A percentile compares a stretch with the other conserved stretches of the same genome.
These are phyloP conservation scores for Cheiracanthium punctorium DNA, from an alignment of 2,888 invertebrate genomes.

Conservation along the genomic window DNA sequence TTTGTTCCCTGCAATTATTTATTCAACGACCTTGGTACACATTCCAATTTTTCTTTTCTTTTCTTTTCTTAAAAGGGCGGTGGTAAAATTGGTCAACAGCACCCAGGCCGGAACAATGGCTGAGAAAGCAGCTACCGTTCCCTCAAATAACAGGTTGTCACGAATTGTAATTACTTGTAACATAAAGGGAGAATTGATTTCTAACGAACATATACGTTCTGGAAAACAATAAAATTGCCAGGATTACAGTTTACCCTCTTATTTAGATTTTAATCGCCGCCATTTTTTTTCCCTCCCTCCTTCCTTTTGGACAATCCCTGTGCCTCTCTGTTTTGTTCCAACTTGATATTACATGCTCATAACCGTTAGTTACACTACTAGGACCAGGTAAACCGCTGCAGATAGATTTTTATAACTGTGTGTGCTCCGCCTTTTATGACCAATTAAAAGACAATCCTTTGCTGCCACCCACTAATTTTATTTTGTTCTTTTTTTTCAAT, in stretches of 20 bases:
- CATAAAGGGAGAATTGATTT: constrained; percentile 60
- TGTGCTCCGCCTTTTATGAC: background rate
- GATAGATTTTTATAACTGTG: background rate
- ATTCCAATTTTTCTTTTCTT: background rate
- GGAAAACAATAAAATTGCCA: constrained; percentile 59
- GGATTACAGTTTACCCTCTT: constrained; percentile 34
- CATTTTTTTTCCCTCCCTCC: background rate
- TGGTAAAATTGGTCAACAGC: constrained; percentile 1
- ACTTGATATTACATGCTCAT: background rate
- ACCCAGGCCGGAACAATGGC: constrained; percentile 32
- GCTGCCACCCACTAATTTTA: background rate
- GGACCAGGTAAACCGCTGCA: background rate
- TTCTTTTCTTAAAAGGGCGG: background rate
- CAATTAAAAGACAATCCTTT: background rate
- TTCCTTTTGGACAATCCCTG: background rate
- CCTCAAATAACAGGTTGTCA: constrained; percentile 64
- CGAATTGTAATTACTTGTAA: constrained; percentile 45
- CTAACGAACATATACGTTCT: constrained; percentile 47
- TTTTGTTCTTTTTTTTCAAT: background rate
- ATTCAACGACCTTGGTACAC: background rate
- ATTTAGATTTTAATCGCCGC: constrained; percentile 48
- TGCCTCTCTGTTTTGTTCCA: background rate
- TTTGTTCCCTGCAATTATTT: too few relatives aligned
- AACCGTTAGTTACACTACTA: background rate
- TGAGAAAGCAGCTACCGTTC: constrained; percentile 47